Evolutionary conservation across 2,113 vertebrate genomes (phyloP).

Genomic region (Gopherus flavomarginatus): DNA sequence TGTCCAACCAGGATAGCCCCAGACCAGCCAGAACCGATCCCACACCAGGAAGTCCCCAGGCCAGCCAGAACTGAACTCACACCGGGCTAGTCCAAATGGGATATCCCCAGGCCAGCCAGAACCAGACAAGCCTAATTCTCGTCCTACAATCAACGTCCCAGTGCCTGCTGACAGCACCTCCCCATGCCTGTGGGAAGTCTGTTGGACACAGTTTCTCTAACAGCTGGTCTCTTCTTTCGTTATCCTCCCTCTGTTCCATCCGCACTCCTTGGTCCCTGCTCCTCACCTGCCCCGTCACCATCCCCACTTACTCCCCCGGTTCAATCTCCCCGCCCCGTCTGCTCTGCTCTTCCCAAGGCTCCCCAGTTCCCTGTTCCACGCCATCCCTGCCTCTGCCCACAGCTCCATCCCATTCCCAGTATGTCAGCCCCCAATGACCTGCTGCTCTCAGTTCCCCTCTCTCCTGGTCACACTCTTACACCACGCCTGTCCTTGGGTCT

Average conservation of each 20-base stretch:
- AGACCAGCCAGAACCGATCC: no score
- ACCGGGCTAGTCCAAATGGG: not conserved
- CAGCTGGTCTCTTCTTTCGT: not conserved
- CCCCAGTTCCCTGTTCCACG: not conserved
- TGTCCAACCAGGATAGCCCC: not conserved
- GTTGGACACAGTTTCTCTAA: not conserved
- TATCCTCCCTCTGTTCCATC: not conserved
- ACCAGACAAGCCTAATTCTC: not conserved
- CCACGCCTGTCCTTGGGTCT: no score
- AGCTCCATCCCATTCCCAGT: not conserved
- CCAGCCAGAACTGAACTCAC: not conserved
- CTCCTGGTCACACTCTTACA: no score
- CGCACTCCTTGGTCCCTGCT: not conserved
- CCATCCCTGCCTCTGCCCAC: fast-evolving
- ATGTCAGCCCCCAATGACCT: no score
- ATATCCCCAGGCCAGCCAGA: no score
- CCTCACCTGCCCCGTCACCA: not conserved
- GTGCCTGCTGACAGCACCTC: fast-evolving
- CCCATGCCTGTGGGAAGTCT: fast-evolving
- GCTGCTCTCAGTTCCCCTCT: no score
- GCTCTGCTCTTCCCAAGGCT: not conserved
- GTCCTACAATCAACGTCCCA: not conserved
- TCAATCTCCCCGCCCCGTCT: not conserved
- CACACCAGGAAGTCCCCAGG: not conserved
- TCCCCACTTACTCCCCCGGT: not conserved